Base-by-base conservation (phyloP, 2,797 vertebrate species). In the Euthynnus affinis region DNA sequence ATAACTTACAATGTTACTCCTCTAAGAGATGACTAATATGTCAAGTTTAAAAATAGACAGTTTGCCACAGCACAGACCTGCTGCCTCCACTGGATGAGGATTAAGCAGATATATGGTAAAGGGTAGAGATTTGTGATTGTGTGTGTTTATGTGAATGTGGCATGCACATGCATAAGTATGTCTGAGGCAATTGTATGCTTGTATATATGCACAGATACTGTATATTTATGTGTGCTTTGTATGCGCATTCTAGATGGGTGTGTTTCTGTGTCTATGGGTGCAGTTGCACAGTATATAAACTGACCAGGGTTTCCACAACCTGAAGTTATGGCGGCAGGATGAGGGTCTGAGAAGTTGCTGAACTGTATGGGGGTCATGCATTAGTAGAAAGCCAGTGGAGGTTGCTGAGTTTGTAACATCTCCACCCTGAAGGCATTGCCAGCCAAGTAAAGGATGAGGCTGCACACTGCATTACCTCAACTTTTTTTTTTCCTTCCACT, bases 1-100 rank as follows among this genome's bases (percentile, higher is more conserved):
- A 92, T 90, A 91, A 93, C 93, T 92, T 93, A 91, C 92, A 90
- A 78, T 87, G 90, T 89, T 90, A 73, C 86, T 91, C 89, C 88
- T 91, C 74, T 83, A 89, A 90, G 92, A 94, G 89, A 93, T 94
- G 91, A 94, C 84, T 93, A 94, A 95, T 94, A 91, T 92, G 88
- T 88, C 86, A 89, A 87, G 88, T 94, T 91, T 94, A 93, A 93
- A 95, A 94, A 94, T 95, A 94, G 90, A 90, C 71, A 23, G 78
- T 82, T 80, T 88, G 85, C 88, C 83, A 88, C 82, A 86, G 85
- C 75, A 77, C 82, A 85, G 87, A 79, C 78, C 82, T 57, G 60
- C 51, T 83, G 75, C 88, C 79, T 93, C 82, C 73, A 87, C 76
- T 92, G 81, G 84, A 84, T 73, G 66, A 78, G 74, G 79, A 90